Evolutionary conservation across 2,888 invertebrate genomes (phyloP), one percentile per base, ranked within the genome.

Genomic region (Parasteatoda lunata): DNA sequence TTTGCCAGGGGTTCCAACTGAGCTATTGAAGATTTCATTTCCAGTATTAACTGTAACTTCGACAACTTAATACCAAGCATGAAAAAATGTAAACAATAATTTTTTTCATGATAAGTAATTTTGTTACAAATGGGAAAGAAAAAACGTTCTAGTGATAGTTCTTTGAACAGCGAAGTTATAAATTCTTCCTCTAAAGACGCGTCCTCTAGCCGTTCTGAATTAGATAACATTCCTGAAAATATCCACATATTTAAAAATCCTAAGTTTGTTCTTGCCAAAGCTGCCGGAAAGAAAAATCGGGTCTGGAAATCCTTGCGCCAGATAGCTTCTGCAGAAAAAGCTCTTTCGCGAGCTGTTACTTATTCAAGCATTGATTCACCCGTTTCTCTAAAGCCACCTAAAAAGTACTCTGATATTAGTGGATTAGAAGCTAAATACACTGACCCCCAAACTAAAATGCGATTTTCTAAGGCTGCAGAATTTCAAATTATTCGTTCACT

Each of bases 351-450:
- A 11, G 70, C 73, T 48, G 69, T 83, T 30, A 83, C 93, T 96
- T 96, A 97, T 93, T 95, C 95, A 90, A 95, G 95, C 48, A 95
- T 98, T 89, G 97, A 97, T 92, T 97, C 97, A 49, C 97, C 97
- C 11, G 97, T 97, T 65, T 96, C 97, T 64, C 96, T 97, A 91
- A 95, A 95, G 91, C 98, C 98, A 5, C 95, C 96, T 0, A 97
- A 97, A 91, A 98, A 97, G 91, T 98, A 98, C 92, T 98, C 97
- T 0, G 98, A 98, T 91, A 95, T 98, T 6, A 89, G 88, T 77
- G 89, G 89, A 49, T 90, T 92, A 89, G 91, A 94, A 94, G 94
- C 97, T 48, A 95, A 95, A 13, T 98, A 98, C 91, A 95, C 96
- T 89, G 97, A 98, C 93, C 96, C 98, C 4, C 96, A 97, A 91